Evolutionary conservation across 2,888 invertebrate genomes (phyloP).

Genomic region (Drosophila limbata): DNA sequence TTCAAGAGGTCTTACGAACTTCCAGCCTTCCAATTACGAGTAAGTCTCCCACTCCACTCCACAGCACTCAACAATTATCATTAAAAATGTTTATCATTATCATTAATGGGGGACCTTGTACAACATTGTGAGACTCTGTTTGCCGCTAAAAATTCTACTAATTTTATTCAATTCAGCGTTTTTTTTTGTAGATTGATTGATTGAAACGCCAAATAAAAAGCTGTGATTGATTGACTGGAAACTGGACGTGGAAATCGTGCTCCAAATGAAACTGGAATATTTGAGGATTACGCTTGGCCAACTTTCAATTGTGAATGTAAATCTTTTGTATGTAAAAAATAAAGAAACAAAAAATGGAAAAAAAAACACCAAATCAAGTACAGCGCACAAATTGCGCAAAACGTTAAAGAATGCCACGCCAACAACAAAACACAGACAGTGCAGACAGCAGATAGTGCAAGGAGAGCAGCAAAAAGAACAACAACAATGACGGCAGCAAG

Average conservation of each 20-base stretch:
- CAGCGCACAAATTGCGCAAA: conserved; percentile 77
- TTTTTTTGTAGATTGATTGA: conserved; percentile 59
- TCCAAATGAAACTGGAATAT: conserved; percentile 36
- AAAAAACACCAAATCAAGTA: conserved; percentile 63
- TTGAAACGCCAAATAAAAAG: conserved; percentile 46
- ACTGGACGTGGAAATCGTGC: conserved; percentile 29
- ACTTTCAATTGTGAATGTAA: conserved; percentile 57
- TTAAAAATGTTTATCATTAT: conserved; percentile 47
- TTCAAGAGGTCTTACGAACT: conserved; percentile 37
- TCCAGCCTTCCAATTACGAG: conserved; percentile 46
- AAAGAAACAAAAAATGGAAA: conserved; percentile 3
- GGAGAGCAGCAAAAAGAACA: conserved; percentile 24
- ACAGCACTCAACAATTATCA: conserved; percentile 45
- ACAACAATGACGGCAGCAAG: conserved; percentile 19
- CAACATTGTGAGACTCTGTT: conserved; percentile 24
- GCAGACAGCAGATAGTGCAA: conserved; percentile 7
- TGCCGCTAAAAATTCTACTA: conserved; percentile 35
- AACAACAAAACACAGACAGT: conserved; percentile 25
- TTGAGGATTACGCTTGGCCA: conserved; percentile 48
- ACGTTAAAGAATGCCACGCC: conserved; percentile 68
- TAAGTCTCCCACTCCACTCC: background rate
- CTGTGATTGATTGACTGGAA: conserved; percentile 65
- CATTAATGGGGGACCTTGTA: conserved; percentile 23
- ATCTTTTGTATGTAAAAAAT: conserved; percentile 10
- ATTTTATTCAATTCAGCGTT: conserved; percentile 21